These are phyloP conservation scores for Camarhynchus parvulus DNA, from an alignment of 2,113 vertebrate genomes.

Conservation along the genomic window DNA sequence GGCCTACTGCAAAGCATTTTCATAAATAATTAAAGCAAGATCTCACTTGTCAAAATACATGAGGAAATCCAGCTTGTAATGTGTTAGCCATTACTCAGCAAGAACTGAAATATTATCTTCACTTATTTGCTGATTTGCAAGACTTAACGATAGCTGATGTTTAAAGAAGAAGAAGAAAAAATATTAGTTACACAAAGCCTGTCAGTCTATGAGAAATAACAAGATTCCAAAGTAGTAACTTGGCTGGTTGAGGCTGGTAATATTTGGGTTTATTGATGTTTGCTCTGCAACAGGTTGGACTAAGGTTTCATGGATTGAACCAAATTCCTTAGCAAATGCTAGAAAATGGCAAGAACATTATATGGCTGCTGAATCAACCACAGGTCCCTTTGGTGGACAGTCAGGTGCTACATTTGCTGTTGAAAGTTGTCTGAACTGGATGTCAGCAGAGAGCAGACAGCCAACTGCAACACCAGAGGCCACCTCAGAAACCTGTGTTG, in stretches of 20 bases:
- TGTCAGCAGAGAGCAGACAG: background rate
- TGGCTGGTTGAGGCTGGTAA: background rate
- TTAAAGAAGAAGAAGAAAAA: background rate
- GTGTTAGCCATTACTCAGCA: background rate
- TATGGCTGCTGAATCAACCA: background rate
- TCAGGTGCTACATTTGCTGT: background rate
- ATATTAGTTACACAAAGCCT: background rate
- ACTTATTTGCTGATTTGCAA: background rate
- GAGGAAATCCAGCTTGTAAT: background rate
- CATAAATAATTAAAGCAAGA: slow-evolving; percentile 4
- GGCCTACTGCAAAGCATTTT: background rate
- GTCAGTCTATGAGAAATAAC: background rate
- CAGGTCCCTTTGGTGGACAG: background rate
- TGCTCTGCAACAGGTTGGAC: background rate
- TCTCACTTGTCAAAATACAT: slow-evolving; percentile 1
- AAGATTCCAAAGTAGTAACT: background rate
- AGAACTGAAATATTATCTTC: background rate
- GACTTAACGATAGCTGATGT: background rate
- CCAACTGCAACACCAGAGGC: background rate
- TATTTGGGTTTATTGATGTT: background rate
- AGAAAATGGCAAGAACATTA: background rate
- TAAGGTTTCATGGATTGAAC: background rate
- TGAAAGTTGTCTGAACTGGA: background rate
- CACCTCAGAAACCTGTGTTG: background rate
- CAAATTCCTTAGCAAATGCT: background rate